Evolutionary conservation across 2,113 vertebrate genomes (phyloP), one percentile per base, ranked within the genome.

Genomic region (Siphamia tubifer): DNA sequence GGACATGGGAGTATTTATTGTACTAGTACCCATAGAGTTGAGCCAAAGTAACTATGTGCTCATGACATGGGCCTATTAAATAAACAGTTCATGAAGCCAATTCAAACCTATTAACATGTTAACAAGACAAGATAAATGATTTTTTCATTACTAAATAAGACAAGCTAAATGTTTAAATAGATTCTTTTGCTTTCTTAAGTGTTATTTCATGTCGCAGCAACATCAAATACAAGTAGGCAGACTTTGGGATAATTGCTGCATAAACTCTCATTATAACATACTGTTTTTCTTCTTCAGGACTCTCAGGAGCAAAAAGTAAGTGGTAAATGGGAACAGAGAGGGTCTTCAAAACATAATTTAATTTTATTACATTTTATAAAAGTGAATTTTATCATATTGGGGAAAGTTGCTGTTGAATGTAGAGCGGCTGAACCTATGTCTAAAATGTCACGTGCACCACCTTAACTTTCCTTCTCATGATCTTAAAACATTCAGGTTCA

Each of bases 11-110:
- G 8, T 60, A 2, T 38, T 52, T 44, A 10, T 10, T 11, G 2
- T 32, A 2, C 2, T 39, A 30, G 20, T 38, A 60, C 25, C 39
- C 54, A 64, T 52, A 42, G 24, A 20, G 39, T 52, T 45, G 19
- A 23, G 84, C 77, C 82, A 85, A 80, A 83, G 73, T 62, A 81
- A 84, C 35, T 72, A 56, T 39, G 54, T 3, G 5, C 28, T 63
- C 30, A 25, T 56, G 42, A 58, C 40, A 83, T n/a, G 21, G 34
- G 8, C 57, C 15, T 71, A 55, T 57, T 23, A 71, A 47, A 60
- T 49, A 53, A 68, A 68, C 65, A 31, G 21, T 34, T 1, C 6
- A 28, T 9, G 25, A 64, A 57, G 79, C 77, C 82, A 82, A 69
- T 47, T 58, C 15, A 81, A 81, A 69, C 30, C 6, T 58, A 61